Evolutionary conservation across 1,140 invertebrate species (phyloP).

Genomic region (Drosophila sturtevanti): DNA sequence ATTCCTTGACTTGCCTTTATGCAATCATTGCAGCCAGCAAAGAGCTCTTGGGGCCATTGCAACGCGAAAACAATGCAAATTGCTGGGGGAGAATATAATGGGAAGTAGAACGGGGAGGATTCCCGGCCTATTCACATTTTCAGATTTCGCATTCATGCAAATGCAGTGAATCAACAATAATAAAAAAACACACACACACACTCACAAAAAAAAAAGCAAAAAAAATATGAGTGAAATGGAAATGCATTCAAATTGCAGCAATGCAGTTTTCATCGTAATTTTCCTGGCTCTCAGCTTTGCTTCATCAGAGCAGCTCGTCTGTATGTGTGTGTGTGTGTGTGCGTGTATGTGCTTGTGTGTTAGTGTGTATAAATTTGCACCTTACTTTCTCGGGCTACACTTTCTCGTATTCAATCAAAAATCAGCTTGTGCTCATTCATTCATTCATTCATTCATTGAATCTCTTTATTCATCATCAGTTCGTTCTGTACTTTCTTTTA

Average conservation of each 20-base stretch:
- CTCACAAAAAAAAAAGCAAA: not conserved
- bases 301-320: slow-evolving; percentile 36
- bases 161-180: slow-evolving; percentile 67
- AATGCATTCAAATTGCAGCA: slow-evolving; percentile 66
- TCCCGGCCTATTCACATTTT: slow-evolving; percentile 76
- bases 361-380: slow-evolving; percentile 58
- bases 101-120: slow-evolving; percentile 33
- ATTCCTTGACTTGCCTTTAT: slow-evolving; percentile 59
- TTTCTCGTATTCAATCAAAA: slow-evolving; percentile 70
- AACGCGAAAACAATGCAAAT: slow-evolving; percentile 67
- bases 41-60: slow-evolving; percentile 44
- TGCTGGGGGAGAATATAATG: slow-evolving; percentile 17
- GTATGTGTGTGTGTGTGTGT: slow-evolving; percentile 33
- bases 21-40: slow-evolving; percentile 67
- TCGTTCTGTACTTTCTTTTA: slow-evolving; percentile 28
- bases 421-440: slow-evolving; percentile 47
- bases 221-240: slow-evolving; percentile 31
- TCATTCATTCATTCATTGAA: slow-evolving; percentile 49
- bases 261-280: slow-evolving; percentile 70
- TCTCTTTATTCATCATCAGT: slow-evolving; percentile 28
- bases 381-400: slow-evolving; percentile 48
- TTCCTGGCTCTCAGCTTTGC: slow-evolving; percentile 38
- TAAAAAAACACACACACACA: slow-evolving; percentile 9
- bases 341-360: slow-evolving; percentile 21
- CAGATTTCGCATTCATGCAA: slow-evolving; percentile 68